phyloP scores from a whole-genome alignment of 2,797 vertebrate genomes.

The Alosa sapidissima region DNA sequence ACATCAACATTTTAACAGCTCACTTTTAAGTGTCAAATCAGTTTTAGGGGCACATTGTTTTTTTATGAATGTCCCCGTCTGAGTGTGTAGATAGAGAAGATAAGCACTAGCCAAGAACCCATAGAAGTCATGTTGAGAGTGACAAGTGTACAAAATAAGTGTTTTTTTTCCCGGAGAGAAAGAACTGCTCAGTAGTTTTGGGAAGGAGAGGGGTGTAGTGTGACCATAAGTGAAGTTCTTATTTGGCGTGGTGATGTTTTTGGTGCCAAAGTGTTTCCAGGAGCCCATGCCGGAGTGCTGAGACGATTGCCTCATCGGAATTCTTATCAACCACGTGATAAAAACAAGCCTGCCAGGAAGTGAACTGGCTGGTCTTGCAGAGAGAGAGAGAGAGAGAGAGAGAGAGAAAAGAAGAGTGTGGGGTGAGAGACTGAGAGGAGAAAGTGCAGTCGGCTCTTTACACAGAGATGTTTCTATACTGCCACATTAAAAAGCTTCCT shows the following conservation, averaged over 20 bases:
- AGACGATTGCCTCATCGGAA: slow-evolving; percentile 37
- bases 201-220: neutral
- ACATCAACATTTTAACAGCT: neutral
- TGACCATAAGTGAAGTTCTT: slow-evolving; percentile 3
- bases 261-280: slow-evolving; percentile 21
- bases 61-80: neutral
- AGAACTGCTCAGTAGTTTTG: neutral
- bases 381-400: neutral
- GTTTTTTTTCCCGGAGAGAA: neutral
- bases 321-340: slow-evolving; percentile 21
- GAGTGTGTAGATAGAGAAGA: neutral
- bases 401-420: neutral
- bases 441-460: neutral
- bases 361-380: slow-evolving; percentile 1
- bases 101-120: neutral
- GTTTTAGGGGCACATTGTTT: neutral
- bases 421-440: neutral
- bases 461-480: neutral
- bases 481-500: slow-evolving; percentile 20
- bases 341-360: slow-evolving; percentile 7
- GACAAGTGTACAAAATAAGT: neutral
- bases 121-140: neutral
- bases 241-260: slow-evolving; percentile 6
- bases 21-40: neutral
- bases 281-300: slow-evolving; percentile 6